Evolutionary conservation across 2,797 vertebrate genomes (phyloP).

Genomic region (Hippoglossus hippoglossus): DNA sequence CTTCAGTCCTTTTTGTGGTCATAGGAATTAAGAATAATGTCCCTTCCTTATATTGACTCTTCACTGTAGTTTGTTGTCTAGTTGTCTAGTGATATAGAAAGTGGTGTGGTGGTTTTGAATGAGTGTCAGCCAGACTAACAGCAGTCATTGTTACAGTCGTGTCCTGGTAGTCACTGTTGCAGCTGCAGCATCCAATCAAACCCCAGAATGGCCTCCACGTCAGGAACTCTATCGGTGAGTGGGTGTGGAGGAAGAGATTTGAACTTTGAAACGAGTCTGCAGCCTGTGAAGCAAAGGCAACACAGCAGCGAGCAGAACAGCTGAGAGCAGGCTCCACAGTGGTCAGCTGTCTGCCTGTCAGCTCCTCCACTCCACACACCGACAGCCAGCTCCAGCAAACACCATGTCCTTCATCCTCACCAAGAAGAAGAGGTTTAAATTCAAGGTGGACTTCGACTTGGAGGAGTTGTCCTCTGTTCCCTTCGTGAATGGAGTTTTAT

Average conservation of each 20-base stretch:
- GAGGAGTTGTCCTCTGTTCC: constrained; percentile 94
- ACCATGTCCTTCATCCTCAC: constrained; percentile 90
- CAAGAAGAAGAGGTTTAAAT: constrained; percentile 96
- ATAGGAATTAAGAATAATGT: no score
- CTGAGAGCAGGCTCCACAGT: constrained; percentile 21
- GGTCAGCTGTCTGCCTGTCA: constrained; percentile 24
- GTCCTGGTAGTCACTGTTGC: not conserved
- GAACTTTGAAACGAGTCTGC: constrained; percentile 54
- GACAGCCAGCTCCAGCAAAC: not conserved
- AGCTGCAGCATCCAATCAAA: constrained; percentile 59
- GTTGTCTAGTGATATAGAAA: no score
- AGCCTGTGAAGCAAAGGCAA: not conserved
- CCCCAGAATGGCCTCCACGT: constrained; percentile 17
- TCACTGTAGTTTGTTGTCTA: no score
- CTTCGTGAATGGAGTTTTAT: constrained; percentile 94
- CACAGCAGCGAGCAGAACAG: constrained; percentile 4
- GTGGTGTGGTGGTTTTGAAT: no score
- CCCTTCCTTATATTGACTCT: no score
- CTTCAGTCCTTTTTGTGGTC: no score
- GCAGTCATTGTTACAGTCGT: no score
- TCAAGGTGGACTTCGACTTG: constrained; percentile 92
- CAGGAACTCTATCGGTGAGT: constrained; percentile 15
- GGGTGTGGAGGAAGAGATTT: constrained; percentile 59
- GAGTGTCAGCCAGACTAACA: not conserved
- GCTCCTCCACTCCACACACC: not conserved